Conservation (phyloP, 64 coral and sea anemone species). For the Dendrophyllia cribrosa region DNA sequence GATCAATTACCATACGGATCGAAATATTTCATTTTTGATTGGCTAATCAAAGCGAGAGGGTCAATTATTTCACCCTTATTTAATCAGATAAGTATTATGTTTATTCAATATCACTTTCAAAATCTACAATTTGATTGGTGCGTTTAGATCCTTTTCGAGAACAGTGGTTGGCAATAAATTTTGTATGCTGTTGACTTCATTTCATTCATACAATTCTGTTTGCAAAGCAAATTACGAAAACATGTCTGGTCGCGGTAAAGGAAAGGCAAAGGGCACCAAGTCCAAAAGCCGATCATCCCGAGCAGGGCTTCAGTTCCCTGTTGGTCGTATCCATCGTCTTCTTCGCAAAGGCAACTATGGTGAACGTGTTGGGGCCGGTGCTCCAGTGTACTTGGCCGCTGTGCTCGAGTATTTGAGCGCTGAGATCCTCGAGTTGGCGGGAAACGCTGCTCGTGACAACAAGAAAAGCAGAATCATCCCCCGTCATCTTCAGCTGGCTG, state of each 20-base stretch:
- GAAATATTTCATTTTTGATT: too few species aligned
- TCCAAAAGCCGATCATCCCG: slow-evolving; percentile 75
- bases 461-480: slow-evolving; percentile 18
- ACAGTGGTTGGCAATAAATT: too few species aligned
- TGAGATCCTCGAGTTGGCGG: slow-evolving; percentile 2
- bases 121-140: too few species aligned
- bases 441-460: slow-evolving; percentile 18
- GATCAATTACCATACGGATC: too few species aligned
- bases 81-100: too few species aligned
- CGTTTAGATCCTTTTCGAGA: too few species aligned
- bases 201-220: too few species aligned
- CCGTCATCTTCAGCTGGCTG: slow-evolving; percentile 17
- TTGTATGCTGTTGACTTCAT: too few species aligned
- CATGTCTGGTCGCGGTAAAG: slow-evolving; percentile 87
- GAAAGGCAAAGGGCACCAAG: slow-evolving; percentile 73
- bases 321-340: slow-evolving; percentile 14
- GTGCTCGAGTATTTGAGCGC: slow-evolving; percentile 19
- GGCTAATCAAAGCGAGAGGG: too few species aligned
- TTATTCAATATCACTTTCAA: too few species aligned
- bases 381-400: slow-evolving; percentile 5
- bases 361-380: slow-evolving; percentile 7
- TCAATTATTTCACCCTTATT: too few species aligned
- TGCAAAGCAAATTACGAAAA: background rate
- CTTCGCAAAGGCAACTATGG: slow-evolving; percentile 11
- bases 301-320: slow-evolving; percentile 47